Evolutionary conservation across 2,113 vertebrate genomes (phyloP), one percentile per base, ranked within the genome.

Genomic region (Chinchilla lanigera): DNA sequence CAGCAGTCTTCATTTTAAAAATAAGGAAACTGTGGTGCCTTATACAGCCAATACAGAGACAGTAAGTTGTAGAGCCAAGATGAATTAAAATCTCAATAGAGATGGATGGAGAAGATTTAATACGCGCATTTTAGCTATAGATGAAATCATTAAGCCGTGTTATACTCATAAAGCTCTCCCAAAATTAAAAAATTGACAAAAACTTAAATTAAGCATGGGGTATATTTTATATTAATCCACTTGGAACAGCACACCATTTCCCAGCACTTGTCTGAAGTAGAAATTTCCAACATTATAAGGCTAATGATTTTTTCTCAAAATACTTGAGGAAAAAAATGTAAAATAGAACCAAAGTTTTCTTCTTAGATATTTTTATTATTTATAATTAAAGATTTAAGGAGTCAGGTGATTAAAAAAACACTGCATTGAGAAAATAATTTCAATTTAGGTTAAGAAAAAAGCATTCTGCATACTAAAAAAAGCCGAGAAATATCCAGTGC

Each of bases 121-220:
- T 30, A 24, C 7, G 22, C 1, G 24, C 1, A 69, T 26, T 89
- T 86, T 50, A 47, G 54, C 19, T 91, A 60, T 5, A 16, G 24
- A 77, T 71, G 24, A 73, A 94, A 71, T 86, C 75, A 33, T 16
- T 63, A 35, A 7, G 50, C 52, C 13, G 28, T 24, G 7, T 38
- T 89, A 6, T 82, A 17, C 33, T 63, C 61, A 7, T 41, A 82
- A 89, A 60, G 28, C 71, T 96, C 47, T 35, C 61, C 85, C 91
- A 67, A 58, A 95, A 35, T 8, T 92, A 65, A 38, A 97, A 97
- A 97, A 88, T 80, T 90, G 88, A 95, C 44, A 8, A 67, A 97
- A 98, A 82, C 1, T 87, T 16, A 94, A 95, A 67, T 80, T 97
- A 69, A 95, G 52, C 80, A 24, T 69, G 0, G 0, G 96, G 73